These are phyloP conservation scores for Proteles cristata DNA, from an alignment of 2,113 vertebrate genomes.

Conservation along the genomic window DNA sequence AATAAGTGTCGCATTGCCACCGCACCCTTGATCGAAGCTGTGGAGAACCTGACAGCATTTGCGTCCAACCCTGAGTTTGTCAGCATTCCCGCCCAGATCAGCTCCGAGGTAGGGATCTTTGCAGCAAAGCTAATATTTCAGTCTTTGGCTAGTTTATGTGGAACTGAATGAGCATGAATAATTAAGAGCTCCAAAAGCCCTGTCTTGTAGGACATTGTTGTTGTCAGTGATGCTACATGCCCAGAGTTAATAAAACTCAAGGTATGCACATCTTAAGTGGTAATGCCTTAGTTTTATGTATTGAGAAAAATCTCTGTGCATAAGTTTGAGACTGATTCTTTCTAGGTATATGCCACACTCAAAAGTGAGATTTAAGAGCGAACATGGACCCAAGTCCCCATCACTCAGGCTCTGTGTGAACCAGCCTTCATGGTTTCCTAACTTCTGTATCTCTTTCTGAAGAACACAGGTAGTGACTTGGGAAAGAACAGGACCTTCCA, in stretches of 20 bases:
- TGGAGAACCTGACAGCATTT: conserved; percentile 97
- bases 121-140: no score
- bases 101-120: conserved; percentile 90
- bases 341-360: neutral
- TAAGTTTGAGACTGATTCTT: neutral
- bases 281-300: neutral
- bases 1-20: conserved; percentile 95
- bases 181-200: neutral
- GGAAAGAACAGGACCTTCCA: neutral
- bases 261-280: neutral
- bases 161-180: neutral
- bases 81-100: conserved; percentile 98
- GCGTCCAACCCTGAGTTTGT: conserved; percentile 98
- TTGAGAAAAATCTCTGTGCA: neutral
- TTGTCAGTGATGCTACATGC: rapidly evolving
- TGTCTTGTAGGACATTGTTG: neutral
- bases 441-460: neutral
- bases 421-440: neutral
- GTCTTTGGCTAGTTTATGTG: neutral
- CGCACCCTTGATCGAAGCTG: conserved; percentile 94
- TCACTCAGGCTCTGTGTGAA: neutral
- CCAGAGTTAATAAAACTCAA: neutral
- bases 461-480: neutral
- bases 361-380: neutral
- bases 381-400: neutral